Conservation (phyloP, 1,140 invertebrate species). For the Chelonus insularis region DNA sequence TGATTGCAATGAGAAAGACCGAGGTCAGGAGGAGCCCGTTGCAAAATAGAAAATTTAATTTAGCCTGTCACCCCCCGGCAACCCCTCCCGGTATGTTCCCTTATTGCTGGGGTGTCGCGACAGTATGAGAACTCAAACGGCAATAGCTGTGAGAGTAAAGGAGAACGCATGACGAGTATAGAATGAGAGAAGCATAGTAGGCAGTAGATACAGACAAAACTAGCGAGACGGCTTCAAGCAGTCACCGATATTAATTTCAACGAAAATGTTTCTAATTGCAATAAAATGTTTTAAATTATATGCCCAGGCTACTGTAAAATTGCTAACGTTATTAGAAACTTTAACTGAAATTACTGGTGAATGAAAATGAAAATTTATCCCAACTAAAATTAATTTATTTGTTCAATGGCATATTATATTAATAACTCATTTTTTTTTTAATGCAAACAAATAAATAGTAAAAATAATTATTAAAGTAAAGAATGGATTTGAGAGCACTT, state of each 20-base stretch:
- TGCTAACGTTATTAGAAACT: too few relatives aligned
- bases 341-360: too few relatives aligned
- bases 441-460: too few relatives aligned
- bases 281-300: background rate
- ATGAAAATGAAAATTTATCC: too few relatives aligned
- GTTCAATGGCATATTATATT: too few relatives aligned
- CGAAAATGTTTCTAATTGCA: background rate
- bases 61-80: slow-evolving; percentile 35
- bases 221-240: background rate
- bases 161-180: background rate
- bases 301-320: background rate
- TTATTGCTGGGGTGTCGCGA: slow-evolving; percentile 36
- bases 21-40: slow-evolving; percentile 38
- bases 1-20: slow-evolving; percentile 37
- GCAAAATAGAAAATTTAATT: slow-evolving; percentile 53
- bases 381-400: too few relatives aligned
- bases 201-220: background rate
- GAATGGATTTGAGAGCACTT: too few relatives aligned
- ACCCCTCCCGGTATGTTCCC: slow-evolving; percentile 31
- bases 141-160: slow-evolving; percentile 12
- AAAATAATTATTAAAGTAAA: too few relatives aligned
- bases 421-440: too few relatives aligned
- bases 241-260: slow-evolving; percentile 26
- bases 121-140: background rate
- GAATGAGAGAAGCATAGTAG: background rate